Evolutionary conservation across 2,797 vertebrate species (phyloP).

Genomic region (Champsocephalus esox): DNA sequence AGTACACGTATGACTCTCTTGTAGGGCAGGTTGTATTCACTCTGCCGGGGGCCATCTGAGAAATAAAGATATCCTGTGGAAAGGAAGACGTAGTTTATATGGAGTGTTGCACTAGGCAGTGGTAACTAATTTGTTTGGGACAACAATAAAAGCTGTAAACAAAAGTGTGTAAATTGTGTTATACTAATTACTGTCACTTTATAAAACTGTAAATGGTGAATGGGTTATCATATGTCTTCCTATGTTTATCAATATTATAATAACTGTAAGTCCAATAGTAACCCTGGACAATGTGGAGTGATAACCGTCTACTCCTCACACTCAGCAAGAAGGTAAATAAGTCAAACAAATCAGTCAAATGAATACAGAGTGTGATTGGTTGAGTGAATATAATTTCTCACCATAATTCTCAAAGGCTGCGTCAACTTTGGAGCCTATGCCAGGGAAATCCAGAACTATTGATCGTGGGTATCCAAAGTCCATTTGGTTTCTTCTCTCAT

Average conservation of each 20-base stretch:
- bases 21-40: slow-evolving; percentile 64
- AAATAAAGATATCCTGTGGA: slow-evolving; percentile 80
- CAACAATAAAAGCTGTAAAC: background rate
- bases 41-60: slow-evolving; percentile 77
- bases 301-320: background rate
- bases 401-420: slow-evolving; percentile 87
- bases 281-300: too few relatives aligned
- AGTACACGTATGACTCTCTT: slow-evolving; percentile 65
- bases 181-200: background rate
- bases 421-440: slow-evolving; percentile 84
- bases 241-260: too few relatives aligned
- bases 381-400: slow-evolving; percentile 64
- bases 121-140: background rate
- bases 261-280: too few relatives aligned
- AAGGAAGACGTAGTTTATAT: slow-evolving; percentile 4
- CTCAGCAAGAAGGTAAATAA: background rate
- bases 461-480: slow-evolving; percentile 71
- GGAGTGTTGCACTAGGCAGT: background rate
- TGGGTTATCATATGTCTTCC: fast-evolving
- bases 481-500: slow-evolving; percentile 69
- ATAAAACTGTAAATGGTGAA: background rate
- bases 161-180: background rate
- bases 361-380: background rate
- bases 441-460: slow-evolving; percentile 77
- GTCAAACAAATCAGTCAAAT: too few relatives aligned